Percentiles rank a stretch among this genome's conserved stretches.
Evolutionary conservation across 2,888 invertebrate genomes (phyloP).

Genomic region (Latrodectus elegans): DNA sequence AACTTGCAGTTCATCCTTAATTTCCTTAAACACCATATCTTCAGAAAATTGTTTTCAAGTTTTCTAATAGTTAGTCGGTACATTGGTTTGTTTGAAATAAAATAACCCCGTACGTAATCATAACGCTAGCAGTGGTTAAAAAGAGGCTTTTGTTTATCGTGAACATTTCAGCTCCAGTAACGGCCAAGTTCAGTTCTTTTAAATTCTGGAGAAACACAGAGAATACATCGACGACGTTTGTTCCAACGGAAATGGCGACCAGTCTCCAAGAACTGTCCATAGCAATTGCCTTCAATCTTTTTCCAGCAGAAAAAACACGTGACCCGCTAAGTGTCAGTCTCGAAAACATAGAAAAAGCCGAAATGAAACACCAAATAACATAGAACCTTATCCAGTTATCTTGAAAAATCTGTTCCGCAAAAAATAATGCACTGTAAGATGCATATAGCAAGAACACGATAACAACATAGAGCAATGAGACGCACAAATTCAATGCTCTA

Average conservation of each 20-base stretch:
- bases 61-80: not conserved
- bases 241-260: not conserved
- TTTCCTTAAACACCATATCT: no score
- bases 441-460: not conserved
- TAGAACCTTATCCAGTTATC: not conserved
- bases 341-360: not conserved
- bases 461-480: not conserved
- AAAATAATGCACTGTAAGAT: not conserved
- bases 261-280: not conserved
- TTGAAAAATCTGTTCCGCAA: not conserved
- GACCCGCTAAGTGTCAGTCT: conserved; percentile 8
- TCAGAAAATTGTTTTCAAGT: no score
- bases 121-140: not conserved
- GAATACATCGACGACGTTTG: not conserved
- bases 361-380: not conserved
- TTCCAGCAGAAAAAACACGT: not conserved
- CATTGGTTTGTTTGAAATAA: conserved; percentile 1
- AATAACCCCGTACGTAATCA: conserved; percentile 15
- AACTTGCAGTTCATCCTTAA: no score
- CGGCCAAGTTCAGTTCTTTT: not conserved
- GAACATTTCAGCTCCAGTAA: conserved; percentile 19
- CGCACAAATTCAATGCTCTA: not conserved
- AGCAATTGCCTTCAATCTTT: conserved; percentile 9
- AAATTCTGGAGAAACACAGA: not conserved
- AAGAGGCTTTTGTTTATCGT: conserved; percentile 4